Base-by-base conservation (phyloP, 2,888 invertebrate genomes). In the Hydrotaea cyrtoneurina region DNA sequence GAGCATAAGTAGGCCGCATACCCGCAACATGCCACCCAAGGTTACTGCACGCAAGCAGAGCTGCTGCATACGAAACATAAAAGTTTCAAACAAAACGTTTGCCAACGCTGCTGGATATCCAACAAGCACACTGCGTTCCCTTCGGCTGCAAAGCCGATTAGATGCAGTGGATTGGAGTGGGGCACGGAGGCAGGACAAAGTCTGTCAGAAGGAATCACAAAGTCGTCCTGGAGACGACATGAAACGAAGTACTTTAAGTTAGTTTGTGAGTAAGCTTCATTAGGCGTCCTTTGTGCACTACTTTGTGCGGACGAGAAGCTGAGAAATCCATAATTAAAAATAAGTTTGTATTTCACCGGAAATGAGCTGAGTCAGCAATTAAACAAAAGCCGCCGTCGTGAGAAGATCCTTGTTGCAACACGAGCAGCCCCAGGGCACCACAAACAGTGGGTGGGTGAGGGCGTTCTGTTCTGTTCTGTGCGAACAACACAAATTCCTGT, bases 311-410 rank as follows among this genome's bases (percentile, higher is more conserved):
- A 23, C 62, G 19, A 31, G 55, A 85, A 84, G 59, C 69, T 76
- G 73, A 66, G 71, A 80, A 86, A 86, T 86, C 86, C 88, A 90
- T 90, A 90, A 90, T 90, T 90, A 90, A 89, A 90, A 89, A 88
- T 87, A 88, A 88, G 87, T 90, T 90, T 64, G 71, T 57, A 43
- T 59, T 82, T 57, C 36, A 26, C 36, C 53, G 50, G 69, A 21
- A 31, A 73, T 26, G 69, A 79, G 55, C 71, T 78, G 75, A 84
- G 72, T 75, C 82, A 75, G 81, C 78, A 64, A 62, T 55, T 76
- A 77, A 73, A 64, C 50, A 26, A 72, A 36, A 66, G 39, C 11
- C 23, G n/a, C 10, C 39, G 50, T 57, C 36, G 66, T 64, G 53
- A 5, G 69, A 74, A 77, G 19, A 23, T 39, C 23, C 69, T 59